phyloP scores from a whole-genome alignment of 2,113 vertebrate species.

The Pseudorhombus dupliciocellatus region DNA sequence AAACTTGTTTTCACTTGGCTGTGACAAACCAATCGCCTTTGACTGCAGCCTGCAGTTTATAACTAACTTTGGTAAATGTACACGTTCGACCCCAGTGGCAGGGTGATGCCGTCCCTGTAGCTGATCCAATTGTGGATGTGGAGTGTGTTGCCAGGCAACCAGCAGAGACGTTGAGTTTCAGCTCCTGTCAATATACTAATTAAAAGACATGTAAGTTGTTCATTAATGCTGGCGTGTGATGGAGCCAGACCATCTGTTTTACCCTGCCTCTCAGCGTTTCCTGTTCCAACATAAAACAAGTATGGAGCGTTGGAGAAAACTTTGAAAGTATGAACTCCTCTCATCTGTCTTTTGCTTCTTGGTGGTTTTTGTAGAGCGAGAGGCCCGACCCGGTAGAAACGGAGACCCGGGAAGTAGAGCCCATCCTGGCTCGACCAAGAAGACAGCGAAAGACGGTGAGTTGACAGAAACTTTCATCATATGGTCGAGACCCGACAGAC shows the following conservation, averaged over 20 bases:
- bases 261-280: background rate
- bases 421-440: conserved; percentile 50
- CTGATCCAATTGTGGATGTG: background rate
- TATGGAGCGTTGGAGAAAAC: background rate
- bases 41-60: too few species aligned
- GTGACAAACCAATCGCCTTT: too few species aligned
- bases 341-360: background rate
- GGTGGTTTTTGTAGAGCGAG: conserved; percentile 44
- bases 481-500: too few species aligned
- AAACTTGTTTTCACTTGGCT: too few species aligned
- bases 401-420: conserved; percentile 46
- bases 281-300: background rate
- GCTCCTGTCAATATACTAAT: too few species aligned
- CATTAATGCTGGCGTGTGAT: background rate
- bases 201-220: background rate
- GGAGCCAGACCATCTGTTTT: background rate
- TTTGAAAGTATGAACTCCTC: background rate
- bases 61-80: too few species aligned
- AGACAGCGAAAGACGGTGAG: conserved; percentile 65
- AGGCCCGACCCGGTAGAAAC: conserved; percentile 47
- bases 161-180: too few species aligned
- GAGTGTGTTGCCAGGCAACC: too few species aligned
- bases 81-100: too few species aligned
- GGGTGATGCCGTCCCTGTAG: too few species aligned
- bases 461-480: background rate